Evolutionary conservation across 1,140 invertebrate species (phyloP).

Genomic region (Formica selysi): DNA sequence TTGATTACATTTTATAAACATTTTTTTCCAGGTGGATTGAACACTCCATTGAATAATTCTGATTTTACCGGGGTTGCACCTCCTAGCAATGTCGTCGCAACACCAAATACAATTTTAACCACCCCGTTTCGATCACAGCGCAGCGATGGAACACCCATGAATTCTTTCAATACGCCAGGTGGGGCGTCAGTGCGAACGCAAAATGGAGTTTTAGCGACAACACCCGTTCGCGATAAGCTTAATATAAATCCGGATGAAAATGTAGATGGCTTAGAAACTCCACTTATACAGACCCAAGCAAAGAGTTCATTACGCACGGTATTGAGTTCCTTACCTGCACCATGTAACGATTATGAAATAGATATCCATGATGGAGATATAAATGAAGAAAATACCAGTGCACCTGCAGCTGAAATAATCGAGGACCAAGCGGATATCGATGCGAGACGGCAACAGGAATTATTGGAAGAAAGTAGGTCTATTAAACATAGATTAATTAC

Average conservation of each 20-base stretch:
- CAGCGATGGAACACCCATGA: slow-evolving; percentile 83
- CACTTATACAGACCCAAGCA: slow-evolving; percentile 90
- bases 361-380: slow-evolving; percentile 96
- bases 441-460: slow-evolving; percentile 89
- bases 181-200: slow-evolving; percentile 75
- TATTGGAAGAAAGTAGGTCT: slow-evolving; percentile 88
- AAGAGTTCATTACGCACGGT: slow-evolving; percentile 92
- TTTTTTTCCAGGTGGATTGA: slow-evolving; percentile 90
- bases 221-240: slow-evolving; percentile 96
- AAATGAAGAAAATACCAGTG: slow-evolving; percentile 86
- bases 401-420: slow-evolving; percentile 84
- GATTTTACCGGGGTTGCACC: slow-evolving; percentile 96
- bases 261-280: slow-evolving; percentile 90
- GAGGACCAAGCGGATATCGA: slow-evolving; percentile 98
- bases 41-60: slow-evolving; percentile 95
- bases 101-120: slow-evolving; percentile 97
- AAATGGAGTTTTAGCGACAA: slow-evolving; percentile 85
- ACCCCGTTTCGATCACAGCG: slow-evolving; percentile 94
- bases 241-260: slow-evolving; percentile 97
- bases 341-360: slow-evolving; percentile 99
- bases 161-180: slow-evolving; percentile 83
- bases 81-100: slow-evolving; percentile 90
- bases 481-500: slow-evolving; percentile 29
- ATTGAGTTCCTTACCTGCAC: slow-evolving; percentile 93
- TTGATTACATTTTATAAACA: slow-evolving; percentile 58